phyloP scores from a whole-genome alignment of 2,113 vertebrate genomes.

The Deroptyus accipitrinus region DNA sequence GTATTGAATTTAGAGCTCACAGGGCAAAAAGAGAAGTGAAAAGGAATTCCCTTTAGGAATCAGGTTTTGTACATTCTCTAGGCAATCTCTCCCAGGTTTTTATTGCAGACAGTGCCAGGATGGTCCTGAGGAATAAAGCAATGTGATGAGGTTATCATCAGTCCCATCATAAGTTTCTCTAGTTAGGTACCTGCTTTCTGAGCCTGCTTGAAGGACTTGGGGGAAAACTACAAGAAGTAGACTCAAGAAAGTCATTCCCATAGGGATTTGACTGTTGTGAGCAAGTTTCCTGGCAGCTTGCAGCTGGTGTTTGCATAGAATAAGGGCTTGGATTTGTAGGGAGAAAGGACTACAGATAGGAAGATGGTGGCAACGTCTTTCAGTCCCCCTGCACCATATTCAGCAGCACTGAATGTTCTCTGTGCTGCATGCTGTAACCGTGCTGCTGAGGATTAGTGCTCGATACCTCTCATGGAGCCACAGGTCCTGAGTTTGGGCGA shows the following conservation, averaged over 20 bases:
- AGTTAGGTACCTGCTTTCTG: neutral
- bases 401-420: neutral
- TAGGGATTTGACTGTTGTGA: neutral
- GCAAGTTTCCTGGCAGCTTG: neutral
- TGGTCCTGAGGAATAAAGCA: neutral
- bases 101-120: neutral
- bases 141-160: neutral
- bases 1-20: constrained; percentile 10
- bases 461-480: neutral
- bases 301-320: neutral
- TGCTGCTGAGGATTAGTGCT: neutral
- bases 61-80: neutral
- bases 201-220: neutral
- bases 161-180: neutral
- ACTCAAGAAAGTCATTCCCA: neutral
- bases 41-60: neutral
- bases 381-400: neutral
- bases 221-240: neutral
- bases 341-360: neutral
- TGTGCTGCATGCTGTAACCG: neutral
- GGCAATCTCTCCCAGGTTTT: neutral
- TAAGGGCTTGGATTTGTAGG: neutral
- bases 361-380: neutral
- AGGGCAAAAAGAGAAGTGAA: neutral
- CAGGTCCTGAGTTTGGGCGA: no score